Evolutionary conservation across 2,888 invertebrate species (phyloP).

Genomic region (Trissolcus brochymenae): DNA sequence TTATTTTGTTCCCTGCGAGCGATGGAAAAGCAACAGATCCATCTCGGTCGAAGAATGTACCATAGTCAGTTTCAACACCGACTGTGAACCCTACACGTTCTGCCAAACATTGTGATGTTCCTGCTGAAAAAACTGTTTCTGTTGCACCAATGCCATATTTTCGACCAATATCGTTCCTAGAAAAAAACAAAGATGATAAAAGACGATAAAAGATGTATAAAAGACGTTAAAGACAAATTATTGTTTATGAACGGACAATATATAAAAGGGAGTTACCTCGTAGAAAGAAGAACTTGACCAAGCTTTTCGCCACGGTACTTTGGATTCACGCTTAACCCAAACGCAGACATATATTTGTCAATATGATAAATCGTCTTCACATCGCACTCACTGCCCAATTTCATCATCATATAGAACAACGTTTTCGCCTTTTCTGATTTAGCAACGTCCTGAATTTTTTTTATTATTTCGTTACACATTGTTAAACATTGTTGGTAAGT

Average conservation of each 20-base stretch:
- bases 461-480: too few species aligned
- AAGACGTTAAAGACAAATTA: neutral
- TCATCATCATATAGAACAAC: slow-evolving; percentile 47
- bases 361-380: slow-evolving; percentile 61
- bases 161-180: slow-evolving; percentile 53
- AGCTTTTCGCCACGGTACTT: slow-evolving; percentile 71
- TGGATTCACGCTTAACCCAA: slow-evolving; percentile 71
- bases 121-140: slow-evolving; percentile 54
- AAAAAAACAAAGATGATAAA: slow-evolving; percentile 21
- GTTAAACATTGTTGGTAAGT: too few species aligned
- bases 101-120: slow-evolving; percentile 52
- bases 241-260: too few species aligned
- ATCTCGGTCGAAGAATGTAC: slow-evolving; percentile 45
- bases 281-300: slow-evolving; percentile 63
- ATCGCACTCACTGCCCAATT: slow-evolving; percentile 35
- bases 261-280: slow-evolving; percentile 62
- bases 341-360: slow-evolving; percentile 67
- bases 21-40: slow-evolving; percentile 48
- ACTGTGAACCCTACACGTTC: slow-evolving; percentile 52
- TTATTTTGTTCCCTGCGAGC: slow-evolving; percentile 20
- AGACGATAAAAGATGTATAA: too few species aligned
- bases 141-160: slow-evolving; percentile 56
- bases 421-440: slow-evolving; percentile 38
- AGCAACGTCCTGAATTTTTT: too few species aligned
- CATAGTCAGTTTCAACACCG: slow-evolving; percentile 33